A percentile compares a stretch with the other conserved stretches of the same genome.
Conservation (phyloP, 2,797 vertebrate genomes). For the Sciurus carolinensis region DNA sequence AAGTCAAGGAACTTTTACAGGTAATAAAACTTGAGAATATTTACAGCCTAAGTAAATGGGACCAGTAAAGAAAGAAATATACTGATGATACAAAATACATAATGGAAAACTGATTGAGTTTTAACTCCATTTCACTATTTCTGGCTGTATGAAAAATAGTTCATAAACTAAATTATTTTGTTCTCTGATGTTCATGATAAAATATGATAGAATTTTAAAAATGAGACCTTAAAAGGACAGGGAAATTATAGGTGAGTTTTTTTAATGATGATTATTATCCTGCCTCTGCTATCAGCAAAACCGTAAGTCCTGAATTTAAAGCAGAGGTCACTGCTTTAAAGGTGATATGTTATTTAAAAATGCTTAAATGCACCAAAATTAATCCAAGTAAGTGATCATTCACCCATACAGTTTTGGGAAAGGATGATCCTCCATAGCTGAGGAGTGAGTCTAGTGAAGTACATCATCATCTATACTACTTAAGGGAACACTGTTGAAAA, state of each 20-base stretch:
- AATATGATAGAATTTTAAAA: neutral
- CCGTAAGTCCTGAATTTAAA: neutral
- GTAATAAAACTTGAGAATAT: conserved; percentile 23
- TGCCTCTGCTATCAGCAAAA: conserved; percentile 14
- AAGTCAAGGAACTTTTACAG: conserved; percentile 6
- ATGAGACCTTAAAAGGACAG: neutral
- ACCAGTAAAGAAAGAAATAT: conserved; percentile 4
- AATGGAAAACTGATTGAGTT: neutral
- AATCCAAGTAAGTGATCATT: conserved; percentile 4
- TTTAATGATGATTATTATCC: neutral
- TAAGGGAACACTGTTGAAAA: conserved; percentile 34
- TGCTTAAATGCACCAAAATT: neutral
- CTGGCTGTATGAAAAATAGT: neutral
- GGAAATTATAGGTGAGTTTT: neutral
- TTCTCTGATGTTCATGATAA: conserved; percentile 32
- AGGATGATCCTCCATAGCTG: neutral
- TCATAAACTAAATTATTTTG: conserved; percentile 54
- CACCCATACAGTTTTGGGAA: neutral
- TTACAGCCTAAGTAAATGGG: conserved; percentile 32
- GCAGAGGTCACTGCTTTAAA: neutral
- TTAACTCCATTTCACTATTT: conserved; percentile 58
- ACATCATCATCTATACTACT: neutral
- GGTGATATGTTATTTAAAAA: neutral
- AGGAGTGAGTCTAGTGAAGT: conserved; percentile 51
- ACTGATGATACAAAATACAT: conserved; percentile 34